Evolutionary conservation across 2,113 vertebrate species (phyloP).

Genomic region (Mesocricetus auratus): DNA sequence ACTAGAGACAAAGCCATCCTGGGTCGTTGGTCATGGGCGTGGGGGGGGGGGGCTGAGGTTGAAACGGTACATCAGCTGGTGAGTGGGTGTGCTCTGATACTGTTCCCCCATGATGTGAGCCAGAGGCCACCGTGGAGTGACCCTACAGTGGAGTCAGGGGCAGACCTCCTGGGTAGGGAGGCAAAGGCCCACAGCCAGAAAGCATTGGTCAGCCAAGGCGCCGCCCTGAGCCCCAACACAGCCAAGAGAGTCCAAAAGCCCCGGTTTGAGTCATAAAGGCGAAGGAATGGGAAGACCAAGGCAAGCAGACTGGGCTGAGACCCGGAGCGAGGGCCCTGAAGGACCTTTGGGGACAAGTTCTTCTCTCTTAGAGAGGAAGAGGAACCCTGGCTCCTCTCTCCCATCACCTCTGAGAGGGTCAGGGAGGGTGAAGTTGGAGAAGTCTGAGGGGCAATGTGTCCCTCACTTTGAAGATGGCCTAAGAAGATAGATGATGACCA

Average conservation of each 20-base stretch:
- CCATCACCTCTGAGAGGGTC: neutral
- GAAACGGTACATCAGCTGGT: rapidly evolving
- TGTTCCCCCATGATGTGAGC: neutral
- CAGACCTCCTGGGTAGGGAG: conserved; percentile 15
- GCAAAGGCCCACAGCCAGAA: neutral
- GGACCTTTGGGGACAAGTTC: neutral
- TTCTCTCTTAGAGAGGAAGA: neutral
- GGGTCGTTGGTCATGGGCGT: neutral
- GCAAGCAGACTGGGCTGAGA: neutral
- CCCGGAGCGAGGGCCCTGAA: neutral
- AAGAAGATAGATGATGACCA: neutral
- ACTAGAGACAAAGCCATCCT: neutral
- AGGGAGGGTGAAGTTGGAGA: neutral
- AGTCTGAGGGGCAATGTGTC: neutral
- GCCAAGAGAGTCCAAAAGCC: neutral
- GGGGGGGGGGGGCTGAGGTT: neutral
- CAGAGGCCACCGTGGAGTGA: conserved; percentile 3
- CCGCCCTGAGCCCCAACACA: neutral
- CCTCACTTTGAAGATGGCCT: neutral
- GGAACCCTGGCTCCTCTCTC: neutral
- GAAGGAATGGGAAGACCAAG: neutral
- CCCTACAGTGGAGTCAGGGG: neutral
- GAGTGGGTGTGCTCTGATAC: neutral
- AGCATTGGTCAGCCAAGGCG: conserved; percentile 34
- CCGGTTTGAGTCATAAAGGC: neutral